These are phyloP conservation scores for Eilema caniola DNA, from an alignment of 2,888 invertebrate species.

Conservation along the genomic window DNA sequence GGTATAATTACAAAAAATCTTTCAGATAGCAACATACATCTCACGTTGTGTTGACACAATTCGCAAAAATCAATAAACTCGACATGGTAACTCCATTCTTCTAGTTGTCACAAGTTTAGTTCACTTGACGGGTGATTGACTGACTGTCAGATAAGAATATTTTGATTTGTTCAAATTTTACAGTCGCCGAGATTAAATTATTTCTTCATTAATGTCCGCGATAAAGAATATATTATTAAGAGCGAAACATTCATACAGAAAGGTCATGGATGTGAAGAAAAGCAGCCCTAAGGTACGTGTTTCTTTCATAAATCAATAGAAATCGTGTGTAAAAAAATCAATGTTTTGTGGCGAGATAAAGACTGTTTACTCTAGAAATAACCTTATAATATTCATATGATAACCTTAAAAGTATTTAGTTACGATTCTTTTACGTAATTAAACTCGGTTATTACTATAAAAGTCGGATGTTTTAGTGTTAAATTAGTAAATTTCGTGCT, in stretches of 20 bases:
- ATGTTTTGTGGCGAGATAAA: neutral
- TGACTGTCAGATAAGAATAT: neutral
- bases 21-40: neutral
- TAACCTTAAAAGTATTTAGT: conserved; percentile 24
- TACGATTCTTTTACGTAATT: conserved; percentile 16
- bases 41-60: neutral
- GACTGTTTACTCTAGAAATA: conserved; percentile 11
- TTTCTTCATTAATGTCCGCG: conserved; percentile 25
- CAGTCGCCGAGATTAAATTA: neutral
- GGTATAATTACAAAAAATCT: neutral
- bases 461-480: conserved; percentile 10
- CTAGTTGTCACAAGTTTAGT: neutral
- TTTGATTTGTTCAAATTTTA: neutral
- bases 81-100: conserved; percentile 25
- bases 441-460: neutral
- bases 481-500: neutral
- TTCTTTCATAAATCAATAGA: conserved; percentile 34
- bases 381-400: conserved; percentile 24
- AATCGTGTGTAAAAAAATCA: conserved; percentile 4
- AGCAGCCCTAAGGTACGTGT: conserved; percentile 69
- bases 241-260: conserved; percentile 67
- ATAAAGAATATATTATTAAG: conserved; percentile 72
- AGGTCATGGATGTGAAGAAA: conserved; percentile 63
- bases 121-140: neutral
- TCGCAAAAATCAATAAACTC: conserved; percentile 22